Base-by-base conservation (phyloP, 1,140 invertebrate species). In the Andricus grossulariae region DNA sequence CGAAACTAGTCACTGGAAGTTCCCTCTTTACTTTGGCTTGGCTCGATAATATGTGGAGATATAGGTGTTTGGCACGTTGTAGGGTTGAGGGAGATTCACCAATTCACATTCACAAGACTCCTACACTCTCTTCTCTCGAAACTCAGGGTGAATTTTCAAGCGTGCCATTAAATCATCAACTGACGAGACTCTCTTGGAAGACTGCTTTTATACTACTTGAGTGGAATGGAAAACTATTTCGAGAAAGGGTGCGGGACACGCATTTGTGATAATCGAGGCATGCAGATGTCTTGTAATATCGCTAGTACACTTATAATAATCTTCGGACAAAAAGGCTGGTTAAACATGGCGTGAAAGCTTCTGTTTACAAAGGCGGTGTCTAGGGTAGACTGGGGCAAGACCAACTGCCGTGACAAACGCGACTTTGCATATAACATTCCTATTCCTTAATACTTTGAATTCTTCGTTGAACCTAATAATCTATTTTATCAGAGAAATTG, bases 91-190 rank as follows among this genome's bases (percentile, higher is more conserved):
- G 82, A 70, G 78, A 83, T 78, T 52, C 75, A 13, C 79, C 76
- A 76, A 80, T 81, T 78, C 77, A n/a, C 52, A 80, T 81, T 77
- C 77, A n/a, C 55, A 66, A 72, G 72, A 71, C 75, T 72, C 77
- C 73, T 77, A 74, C 77, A 80, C 77, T 77, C 81, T 75, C 75
- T 52, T n/a, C 71, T 52, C 76, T 74, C 71, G 75, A 21, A 50
- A 45, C 39, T 45, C 39, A 51, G 50, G 57, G n/a, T 49, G 60
- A 75, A 71, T 49, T 50, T 75, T 79, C 79, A 79, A 77, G 73
- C 75, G 73, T 71, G 79, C 77, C 71, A 80, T 77, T 83, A 83
- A 80, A 83, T 83, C 81, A 83, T 77, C 77, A 80, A 80, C 76
- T 78, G 77, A 75, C 78, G 16, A 79, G 66, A 77, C 54, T 73